These are phyloP conservation scores for Lepidurus arcticus DNA, from an alignment of 1,140 invertebrate species.

Conservation along the genomic window DNA sequence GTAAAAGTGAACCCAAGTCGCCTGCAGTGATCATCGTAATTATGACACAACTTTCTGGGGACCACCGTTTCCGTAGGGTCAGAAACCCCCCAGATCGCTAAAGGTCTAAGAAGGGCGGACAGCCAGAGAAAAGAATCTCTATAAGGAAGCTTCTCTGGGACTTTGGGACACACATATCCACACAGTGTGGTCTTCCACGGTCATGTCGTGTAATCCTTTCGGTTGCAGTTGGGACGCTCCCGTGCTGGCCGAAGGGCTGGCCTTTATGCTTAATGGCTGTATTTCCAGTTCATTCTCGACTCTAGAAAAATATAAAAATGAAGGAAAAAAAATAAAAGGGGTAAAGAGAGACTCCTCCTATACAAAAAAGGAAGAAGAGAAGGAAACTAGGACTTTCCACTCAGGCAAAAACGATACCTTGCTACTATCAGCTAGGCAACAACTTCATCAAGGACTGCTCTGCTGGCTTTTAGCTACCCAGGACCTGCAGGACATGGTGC, in stretches of 20 bases:
- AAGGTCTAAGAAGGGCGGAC: neutral
- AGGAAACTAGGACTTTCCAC: neutral
- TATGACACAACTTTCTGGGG: neutral
- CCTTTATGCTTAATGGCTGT: neutral
- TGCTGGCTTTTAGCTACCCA: neutral
- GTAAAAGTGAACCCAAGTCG: neutral
- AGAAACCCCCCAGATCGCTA: conserved; percentile 13
- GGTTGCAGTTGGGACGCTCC: neutral
- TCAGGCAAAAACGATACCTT: neutral
- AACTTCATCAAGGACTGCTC: neutral
- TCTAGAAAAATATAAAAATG: neutral
- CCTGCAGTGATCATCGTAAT: conserved; percentile 18
- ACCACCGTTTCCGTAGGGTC: neutral
- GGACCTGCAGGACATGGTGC: neutral
- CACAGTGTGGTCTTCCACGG: neutral
- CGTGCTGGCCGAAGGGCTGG: neutral
- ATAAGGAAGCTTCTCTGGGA: neutral
- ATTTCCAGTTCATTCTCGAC: neutral
- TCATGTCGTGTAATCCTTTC: neutral
- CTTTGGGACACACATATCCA: neutral
- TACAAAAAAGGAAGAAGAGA: neutral
- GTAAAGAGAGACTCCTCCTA: neutral
- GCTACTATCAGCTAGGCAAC: neutral
- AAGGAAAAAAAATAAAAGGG: neutral
- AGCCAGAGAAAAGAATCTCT: neutral